Conservation (phyloP, 2,113 vertebrate species). For the Phyllostomus hastatus region DNA sequence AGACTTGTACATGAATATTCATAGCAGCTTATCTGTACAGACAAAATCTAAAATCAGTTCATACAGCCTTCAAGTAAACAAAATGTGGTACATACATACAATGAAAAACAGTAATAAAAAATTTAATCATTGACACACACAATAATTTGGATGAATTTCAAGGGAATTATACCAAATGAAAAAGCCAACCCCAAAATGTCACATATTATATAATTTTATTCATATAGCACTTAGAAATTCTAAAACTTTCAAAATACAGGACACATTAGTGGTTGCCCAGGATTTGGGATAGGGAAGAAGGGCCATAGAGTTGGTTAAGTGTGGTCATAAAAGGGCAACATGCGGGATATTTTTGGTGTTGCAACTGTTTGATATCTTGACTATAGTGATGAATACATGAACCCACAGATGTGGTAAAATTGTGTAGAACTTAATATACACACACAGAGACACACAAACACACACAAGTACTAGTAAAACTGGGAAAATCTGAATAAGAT, state of each 20-base stretch:
- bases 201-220: neutral
- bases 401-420: neutral
- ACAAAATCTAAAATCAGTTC: neutral
- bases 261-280: neutral
- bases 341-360: neutral
- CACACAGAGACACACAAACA: neutral
- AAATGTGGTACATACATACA: neutral
- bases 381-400: neutral
- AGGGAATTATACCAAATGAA: constrained; percentile 3
- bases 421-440: neutral
- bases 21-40: neutral
- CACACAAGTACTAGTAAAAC: neutral
- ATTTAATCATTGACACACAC: neutral
- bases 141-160: neutral
- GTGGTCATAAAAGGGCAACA: neutral
- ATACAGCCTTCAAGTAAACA: neutral
- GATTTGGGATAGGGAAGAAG: neutral
- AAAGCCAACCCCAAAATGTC: neutral
- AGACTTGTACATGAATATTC: neutral
- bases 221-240: neutral
- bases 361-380: neutral
- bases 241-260: neutral
- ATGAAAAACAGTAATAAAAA: neutral
- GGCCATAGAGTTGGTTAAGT: neutral
- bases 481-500: neutral